Evolutionary conservation across 2,113 vertebrate genomes (phyloP).

Genomic region (Platanista minor): DNA sequence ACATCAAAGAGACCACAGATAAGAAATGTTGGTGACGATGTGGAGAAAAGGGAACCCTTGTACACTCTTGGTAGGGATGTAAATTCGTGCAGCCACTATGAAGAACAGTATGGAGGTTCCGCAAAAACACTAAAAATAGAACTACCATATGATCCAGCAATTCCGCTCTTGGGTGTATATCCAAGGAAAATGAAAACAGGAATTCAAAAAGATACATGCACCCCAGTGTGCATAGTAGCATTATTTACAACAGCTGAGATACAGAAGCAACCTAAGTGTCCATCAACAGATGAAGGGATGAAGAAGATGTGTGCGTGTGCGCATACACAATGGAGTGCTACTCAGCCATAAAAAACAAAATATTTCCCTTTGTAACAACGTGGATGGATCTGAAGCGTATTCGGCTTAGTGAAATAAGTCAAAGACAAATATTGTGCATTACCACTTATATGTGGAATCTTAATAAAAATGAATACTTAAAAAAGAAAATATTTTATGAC

Average conservation of each 20-base stretch:
- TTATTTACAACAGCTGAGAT: not conserved
- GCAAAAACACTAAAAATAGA: not conserved
- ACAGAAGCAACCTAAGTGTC: not conserved
- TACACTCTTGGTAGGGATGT: too few relatives aligned
- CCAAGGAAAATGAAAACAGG: not conserved
- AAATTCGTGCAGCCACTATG: not conserved
- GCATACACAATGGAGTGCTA: not conserved
- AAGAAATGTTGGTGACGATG: too few relatives aligned
- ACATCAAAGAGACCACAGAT: too few relatives aligned
- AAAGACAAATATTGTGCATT: not conserved
- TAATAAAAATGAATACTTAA: not conserved
- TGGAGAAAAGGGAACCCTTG: too few relatives aligned
- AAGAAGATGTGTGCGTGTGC: not conserved
- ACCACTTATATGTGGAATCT: not conserved
- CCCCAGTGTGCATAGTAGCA: not conserved
- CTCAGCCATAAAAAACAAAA: not conserved
- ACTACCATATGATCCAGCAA: not conserved
- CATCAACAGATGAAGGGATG: not conserved
- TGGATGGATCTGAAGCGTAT: not conserved
- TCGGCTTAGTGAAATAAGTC: not conserved
- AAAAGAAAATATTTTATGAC: not conserved
- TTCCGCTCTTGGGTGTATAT: not conserved
- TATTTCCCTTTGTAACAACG: not conserved
- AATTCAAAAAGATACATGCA: not conserved
- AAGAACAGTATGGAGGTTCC: not conserved